Evolutionary conservation across 2,797 vertebrate genomes (phyloP).

Genomic region (Tauraco hartlaubi): DNA sequence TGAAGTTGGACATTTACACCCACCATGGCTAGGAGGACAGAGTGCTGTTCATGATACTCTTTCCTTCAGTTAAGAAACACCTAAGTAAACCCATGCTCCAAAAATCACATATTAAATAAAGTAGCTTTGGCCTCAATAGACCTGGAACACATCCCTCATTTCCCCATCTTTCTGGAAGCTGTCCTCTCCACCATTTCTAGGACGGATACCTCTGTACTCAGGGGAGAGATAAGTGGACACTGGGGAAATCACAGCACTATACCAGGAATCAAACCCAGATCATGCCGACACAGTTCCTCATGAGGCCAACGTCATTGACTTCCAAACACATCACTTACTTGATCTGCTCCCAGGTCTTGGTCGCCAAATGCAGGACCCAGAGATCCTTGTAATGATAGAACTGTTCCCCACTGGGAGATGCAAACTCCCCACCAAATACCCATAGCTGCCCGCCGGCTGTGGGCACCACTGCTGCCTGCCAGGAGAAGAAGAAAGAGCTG

Average conservation of each 20-base stretch:
- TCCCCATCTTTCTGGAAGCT: neutral
- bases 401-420: constrained; percentile 92
- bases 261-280: neutral
- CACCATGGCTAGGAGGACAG: accelerated
- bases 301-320: neutral
- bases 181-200: neutral
- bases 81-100: neutral
- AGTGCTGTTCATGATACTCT: neutral
- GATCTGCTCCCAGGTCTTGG: constrained; percentile 94
- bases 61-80: neutral
- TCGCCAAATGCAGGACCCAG: constrained; percentile 94
- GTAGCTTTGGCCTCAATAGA: neutral
- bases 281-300: neutral
- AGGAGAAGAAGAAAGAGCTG: neutral
- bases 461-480: constrained; percentile 90
- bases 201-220: neutral
- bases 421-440: constrained; percentile 98
- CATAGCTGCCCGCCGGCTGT: constrained; percentile 94
- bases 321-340: constrained; percentile 81
- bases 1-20: neutral
- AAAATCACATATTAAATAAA: neutral
- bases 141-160: neutral
- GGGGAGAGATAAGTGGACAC: neutral
- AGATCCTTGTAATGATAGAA: constrained; percentile 99
- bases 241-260: neutral